These are phyloP conservation scores for Bombus sibiricus DNA, from an alignment of 1,140 invertebrate genomes.

Conservation along the genomic window DNA sequence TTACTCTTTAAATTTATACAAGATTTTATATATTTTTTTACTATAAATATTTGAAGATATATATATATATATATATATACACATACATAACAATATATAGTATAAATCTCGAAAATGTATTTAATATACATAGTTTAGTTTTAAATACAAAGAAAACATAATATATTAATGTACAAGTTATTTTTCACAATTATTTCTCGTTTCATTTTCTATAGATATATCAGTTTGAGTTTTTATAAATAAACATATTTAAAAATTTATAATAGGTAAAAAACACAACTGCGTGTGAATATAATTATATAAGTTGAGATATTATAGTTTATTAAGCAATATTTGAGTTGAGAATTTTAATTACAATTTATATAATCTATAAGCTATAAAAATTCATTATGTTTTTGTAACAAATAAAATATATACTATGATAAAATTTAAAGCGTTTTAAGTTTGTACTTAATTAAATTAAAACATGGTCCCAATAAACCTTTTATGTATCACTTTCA, in stretches of 20 bases:
- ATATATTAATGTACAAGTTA: background rate
- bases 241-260: conserved; percentile 7
- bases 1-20: background rate
- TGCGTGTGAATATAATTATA: background rate
- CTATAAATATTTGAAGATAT: background rate
- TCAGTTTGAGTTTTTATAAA: conserved; percentile 3
- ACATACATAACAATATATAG: background rate
- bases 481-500: background rate
- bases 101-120: background rate
- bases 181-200: background rate
- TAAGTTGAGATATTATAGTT: background rate
- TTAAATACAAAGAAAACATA: conserved; percentile 14
- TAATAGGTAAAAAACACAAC: background rate
- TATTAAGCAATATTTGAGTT: background rate
- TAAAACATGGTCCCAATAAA: conserved; percentile 10
- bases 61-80: conserved; percentile 17
- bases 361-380: background rate
- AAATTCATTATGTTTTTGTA: background rate
- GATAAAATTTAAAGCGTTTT: background rate
- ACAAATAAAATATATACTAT: conserved; percentile 12
- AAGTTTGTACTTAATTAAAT: background rate
- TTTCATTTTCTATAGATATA: background rate
- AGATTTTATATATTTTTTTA: conserved; percentile 1
- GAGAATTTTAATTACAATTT: background rate
- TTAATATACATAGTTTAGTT: background rate